Evolutionary conservation across 2,113 vertebrate species (phyloP).

Genomic region (Galbula dea): DNA sequence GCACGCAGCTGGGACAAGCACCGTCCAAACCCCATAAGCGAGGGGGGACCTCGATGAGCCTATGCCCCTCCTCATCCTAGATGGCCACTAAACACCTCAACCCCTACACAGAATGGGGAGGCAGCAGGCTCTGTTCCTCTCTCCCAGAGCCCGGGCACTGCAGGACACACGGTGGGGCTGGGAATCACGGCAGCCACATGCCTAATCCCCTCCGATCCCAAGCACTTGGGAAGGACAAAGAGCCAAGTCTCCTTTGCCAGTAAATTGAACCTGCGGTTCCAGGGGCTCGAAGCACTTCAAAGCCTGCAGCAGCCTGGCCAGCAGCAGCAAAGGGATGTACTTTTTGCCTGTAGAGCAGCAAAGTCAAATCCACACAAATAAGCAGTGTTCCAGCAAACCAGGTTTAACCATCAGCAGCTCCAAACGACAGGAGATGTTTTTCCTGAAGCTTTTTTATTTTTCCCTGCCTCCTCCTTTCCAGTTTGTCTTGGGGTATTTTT

Average conservation of each 20-base stretch:
- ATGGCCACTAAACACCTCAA: accelerated
- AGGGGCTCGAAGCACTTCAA: constrained; percentile 44
- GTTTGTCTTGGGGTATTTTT: background rate
- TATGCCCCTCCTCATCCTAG: accelerated
- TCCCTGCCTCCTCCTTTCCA: background rate
- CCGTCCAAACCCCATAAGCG: background rate
- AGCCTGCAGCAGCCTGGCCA: background rate
- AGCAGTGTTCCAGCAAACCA: constrained; percentile 45
- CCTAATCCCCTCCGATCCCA: background rate
- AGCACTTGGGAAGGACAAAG: constrained; percentile 8
- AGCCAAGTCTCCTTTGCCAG: constrained; percentile 24
- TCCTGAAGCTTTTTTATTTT: background rate
- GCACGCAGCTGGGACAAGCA: background rate
- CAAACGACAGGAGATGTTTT: background rate
- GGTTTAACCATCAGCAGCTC: constrained; percentile 49
- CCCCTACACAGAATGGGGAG: accelerated
- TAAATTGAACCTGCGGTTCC: constrained; percentile 9
- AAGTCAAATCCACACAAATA: constrained; percentile 46
- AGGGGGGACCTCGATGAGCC: accelerated
- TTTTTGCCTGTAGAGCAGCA: background rate
- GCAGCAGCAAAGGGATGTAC: background rate
- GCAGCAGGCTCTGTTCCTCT: background rate
- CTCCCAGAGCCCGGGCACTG: background rate
- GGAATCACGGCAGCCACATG: background rate
- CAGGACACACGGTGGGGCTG: background rate